Base-by-base conservation (phyloP, 2,113 vertebrate species). In the Perca fluviatilis region DNA sequence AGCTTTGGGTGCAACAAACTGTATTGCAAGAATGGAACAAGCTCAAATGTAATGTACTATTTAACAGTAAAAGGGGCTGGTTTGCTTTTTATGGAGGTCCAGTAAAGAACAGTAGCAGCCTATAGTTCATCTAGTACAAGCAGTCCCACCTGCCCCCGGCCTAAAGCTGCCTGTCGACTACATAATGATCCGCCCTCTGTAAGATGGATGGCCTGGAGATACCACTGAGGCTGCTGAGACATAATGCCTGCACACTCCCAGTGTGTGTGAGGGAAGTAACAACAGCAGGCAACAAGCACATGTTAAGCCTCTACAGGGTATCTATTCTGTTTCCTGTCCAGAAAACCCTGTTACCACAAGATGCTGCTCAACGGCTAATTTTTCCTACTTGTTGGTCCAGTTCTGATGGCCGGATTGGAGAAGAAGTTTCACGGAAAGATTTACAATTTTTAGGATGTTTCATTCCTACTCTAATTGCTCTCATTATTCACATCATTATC, bases 141-240 rank as follows among this genome's bases (percentile, higher is more conserved):
- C 71, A 76, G 75, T 92, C 91, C 88, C 87, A 88, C 87, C 79
- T 92, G 85, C 74, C 88, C 73, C 74, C 10, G 53, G 91, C 88
- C 85, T 89, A 90, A 93, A 93, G 89, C 87, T 86, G 86, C 90
- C 85, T 92, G 90, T 89, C 89, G 71, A 88, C 92, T 90, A 79
- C 80, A 84, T 95, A 95, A 95, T 95, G 92, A 95, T 95, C 89
- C 88, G 65, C 90, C 82, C 88, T 87, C 86, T 88, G 61, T 74
- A 93, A 94, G 94, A 95, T 94, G 91, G 92, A 95, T 95, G 91
- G 89, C 92, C 85, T 74, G 58, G 77, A 94, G 92, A 91, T 88
- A 87, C 77, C 84, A 68, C 74, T 61, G 85, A 86, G 87, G 86
- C 89, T 83, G 80, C 83, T 68, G 83, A 85, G 90, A 89, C 84